Evolutionary conservation across 2,797 vertebrate genomes (phyloP), one percentile per base, ranked within the genome.

Genomic region (Mustela erminea): DNA sequence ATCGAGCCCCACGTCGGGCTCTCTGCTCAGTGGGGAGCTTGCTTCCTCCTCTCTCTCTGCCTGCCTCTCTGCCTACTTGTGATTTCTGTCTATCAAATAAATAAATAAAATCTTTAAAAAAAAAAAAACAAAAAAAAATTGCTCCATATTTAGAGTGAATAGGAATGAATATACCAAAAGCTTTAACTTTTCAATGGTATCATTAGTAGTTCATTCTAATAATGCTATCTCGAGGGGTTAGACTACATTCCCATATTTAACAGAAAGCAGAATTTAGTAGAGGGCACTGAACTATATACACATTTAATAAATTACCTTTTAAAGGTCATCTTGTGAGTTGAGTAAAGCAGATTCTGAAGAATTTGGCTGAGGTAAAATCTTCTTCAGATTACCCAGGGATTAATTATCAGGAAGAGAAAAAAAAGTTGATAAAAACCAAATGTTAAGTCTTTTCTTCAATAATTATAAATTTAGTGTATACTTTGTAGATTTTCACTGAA

Each of bases 301-400:
- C 18, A 82, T 21, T 84, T 75, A 88, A 70, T 83, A 80, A 91
- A 95, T 94, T 87, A 72, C 56, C 52, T 93, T 86, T 77, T 87
- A 80, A 83, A 96, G 38, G 66, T 96, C 72, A 97, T 78, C 97
- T 95, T 52, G 3, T 80, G 54, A 77, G 27, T 81, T 41, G 7
- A 90, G 70, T 49, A 92, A 90, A 87, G 74, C 21, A 94, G 29
- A 95, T 84, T 84, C 60, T 90, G 49, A 95, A 90, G 72, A 95
- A 95, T 62, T 92, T 93, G 83, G 29, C 25, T 88, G 14, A 86
- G 23, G 54, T 75, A 84, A 62, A 90, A 8, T 88, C 54, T 86
- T 92, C 58, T 88, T 84, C 58, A 92, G 70, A 78, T 93, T 62
- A 72, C 13, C 8, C 21, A 90, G 64, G 62, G 70, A 92, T 92